Evolutionary conservation across 2,797 vertebrate genomes (phyloP).

Genomic region (Taeniopygia guttata): DNA sequence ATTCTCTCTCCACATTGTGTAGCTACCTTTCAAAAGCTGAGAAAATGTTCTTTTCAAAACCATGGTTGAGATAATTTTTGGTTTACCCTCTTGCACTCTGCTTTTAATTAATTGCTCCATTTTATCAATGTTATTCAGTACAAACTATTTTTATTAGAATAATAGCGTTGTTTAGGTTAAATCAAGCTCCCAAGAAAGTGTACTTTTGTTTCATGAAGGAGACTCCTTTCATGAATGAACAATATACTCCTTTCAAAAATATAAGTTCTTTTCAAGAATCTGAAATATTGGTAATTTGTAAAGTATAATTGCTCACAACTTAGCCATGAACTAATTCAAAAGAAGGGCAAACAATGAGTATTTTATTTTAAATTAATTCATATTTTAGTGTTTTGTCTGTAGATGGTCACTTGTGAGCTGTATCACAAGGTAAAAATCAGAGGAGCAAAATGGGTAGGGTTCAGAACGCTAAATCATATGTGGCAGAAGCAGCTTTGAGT

Average conservation of each 20-base stretch:
- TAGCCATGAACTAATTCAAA: not conserved
- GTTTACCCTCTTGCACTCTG: not conserved
- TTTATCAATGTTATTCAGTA: not conserved
- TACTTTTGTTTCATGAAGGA: not conserved
- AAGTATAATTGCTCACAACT: not conserved
- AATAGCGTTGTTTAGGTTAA: not conserved
- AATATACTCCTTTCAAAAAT: not conserved
- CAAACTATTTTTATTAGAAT: not conserved
- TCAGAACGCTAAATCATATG: not conserved
- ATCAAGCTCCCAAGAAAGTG: not conserved
- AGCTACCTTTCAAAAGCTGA: not conserved
- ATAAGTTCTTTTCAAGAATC: not conserved
- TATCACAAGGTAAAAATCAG: not conserved
- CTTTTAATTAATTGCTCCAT: not conserved
- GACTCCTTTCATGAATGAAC: not conserved
- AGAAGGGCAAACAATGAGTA: not conserved
- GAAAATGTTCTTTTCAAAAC: not conserved
- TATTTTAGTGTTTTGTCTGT: not conserved
- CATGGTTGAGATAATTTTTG: not conserved
- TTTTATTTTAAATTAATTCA: not conserved
- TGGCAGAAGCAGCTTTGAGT: not conserved
- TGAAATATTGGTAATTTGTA: not conserved
- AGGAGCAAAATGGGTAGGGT: not conserved
- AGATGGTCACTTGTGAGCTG: not conserved
- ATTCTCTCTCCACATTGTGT: not conserved